A percentile compares a stretch with the other conserved stretches of the same genome.
phyloP scores from a whole-genome alignment of 2,888 invertebrate genomes.

The Drosophila mimica region DNA sequence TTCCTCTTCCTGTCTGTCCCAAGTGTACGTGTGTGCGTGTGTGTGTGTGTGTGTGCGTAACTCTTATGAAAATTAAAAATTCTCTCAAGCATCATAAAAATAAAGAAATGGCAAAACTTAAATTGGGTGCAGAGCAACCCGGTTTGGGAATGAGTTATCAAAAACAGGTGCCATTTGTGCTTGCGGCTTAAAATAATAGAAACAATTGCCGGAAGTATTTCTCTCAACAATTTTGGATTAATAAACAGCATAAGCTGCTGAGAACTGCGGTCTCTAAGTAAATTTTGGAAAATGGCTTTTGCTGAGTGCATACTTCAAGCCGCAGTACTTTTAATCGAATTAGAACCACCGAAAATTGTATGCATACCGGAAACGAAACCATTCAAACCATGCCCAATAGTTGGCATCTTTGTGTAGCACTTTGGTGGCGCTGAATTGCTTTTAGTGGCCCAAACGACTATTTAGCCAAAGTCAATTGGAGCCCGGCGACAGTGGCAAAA shows the following conservation, averaged over 20 bases:
- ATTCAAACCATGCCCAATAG: slow-evolving; percentile 31
- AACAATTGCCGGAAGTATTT: neutral
- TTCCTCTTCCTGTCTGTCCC: slow-evolving; percentile 19
- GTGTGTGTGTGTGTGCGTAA: slow-evolving; percentile 29
- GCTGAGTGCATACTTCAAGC: slow-evolving; percentile 3
- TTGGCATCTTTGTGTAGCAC: slow-evolving; percentile 32
- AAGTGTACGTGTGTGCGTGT: neutral
- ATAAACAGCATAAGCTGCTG: neutral
- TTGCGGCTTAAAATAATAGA: neutral
- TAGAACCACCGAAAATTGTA: slow-evolving; percentile 23
- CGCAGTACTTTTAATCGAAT: slow-evolving; percentile 41
- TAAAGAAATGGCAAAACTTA: slow-evolving; percentile 31
- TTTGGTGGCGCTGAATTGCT: slow-evolving; percentile 30
- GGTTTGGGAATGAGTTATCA: slow-evolving; percentile 2
- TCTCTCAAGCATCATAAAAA: slow-evolving; percentile 63
- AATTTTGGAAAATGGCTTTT: neutral
- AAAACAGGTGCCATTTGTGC: neutral
- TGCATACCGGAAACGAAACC: slow-evolving; percentile 32
- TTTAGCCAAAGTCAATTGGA: slow-evolving; percentile 68
- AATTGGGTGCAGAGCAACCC: neutral
- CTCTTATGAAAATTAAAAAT: slow-evolving; percentile 81
- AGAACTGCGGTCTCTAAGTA: neutral
- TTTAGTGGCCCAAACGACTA: slow-evolving; percentile 51
- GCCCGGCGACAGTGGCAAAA: slow-evolving; percentile 2
- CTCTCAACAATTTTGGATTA: neutral